phyloP scores from a whole-genome alignment of 2,113 vertebrate genomes.

The Labeo catla region DNA sequence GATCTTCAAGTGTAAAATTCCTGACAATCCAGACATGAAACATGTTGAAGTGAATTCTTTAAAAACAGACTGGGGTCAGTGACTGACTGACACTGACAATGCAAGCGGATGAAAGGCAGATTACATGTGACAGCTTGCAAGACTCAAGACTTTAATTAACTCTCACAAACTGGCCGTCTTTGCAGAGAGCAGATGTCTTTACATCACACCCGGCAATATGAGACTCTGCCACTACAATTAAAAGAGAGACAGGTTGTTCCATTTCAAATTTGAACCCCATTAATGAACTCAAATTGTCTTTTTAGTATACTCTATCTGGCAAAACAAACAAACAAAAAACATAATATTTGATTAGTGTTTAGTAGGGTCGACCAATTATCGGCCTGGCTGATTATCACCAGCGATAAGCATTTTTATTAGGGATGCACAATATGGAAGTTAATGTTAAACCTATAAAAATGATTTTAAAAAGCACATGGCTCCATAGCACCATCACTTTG shows the following conservation, averaged over 20 bases:
- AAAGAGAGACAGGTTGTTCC: not conserved
- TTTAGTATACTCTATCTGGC: not conserved
- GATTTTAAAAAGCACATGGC: too few relatives aligned
- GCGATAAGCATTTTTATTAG: too few relatives aligned
- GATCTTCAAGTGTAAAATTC: not conserved
- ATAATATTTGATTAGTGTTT: not conserved
- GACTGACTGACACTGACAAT: constrained; percentile 1
- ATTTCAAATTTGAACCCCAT: constrained; percentile 12
- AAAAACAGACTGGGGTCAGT: not conserved
- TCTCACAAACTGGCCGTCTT: not conserved
- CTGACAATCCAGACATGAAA: constrained; percentile 6
- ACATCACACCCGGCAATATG: constrained; percentile 14
- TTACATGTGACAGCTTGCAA: constrained; percentile 7
- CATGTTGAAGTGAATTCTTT: not conserved
- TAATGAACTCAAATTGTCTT: constrained; percentile 4
- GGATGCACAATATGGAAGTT: too few relatives aligned
- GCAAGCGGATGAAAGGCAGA: not conserved
- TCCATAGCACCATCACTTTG: too few relatives aligned
- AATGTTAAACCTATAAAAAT: too few relatives aligned
- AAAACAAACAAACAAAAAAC: not conserved
- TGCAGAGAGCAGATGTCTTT: not conserved
- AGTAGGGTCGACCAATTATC: too few relatives aligned
- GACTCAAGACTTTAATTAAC: constrained; percentile 25
- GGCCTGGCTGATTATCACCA: too few relatives aligned
- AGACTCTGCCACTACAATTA: not conserved